Evolutionary conservation across 2,888 invertebrate species (phyloP), one percentile per base, ranked within the genome.

Genomic region (Mystacides longicornis): DNA sequence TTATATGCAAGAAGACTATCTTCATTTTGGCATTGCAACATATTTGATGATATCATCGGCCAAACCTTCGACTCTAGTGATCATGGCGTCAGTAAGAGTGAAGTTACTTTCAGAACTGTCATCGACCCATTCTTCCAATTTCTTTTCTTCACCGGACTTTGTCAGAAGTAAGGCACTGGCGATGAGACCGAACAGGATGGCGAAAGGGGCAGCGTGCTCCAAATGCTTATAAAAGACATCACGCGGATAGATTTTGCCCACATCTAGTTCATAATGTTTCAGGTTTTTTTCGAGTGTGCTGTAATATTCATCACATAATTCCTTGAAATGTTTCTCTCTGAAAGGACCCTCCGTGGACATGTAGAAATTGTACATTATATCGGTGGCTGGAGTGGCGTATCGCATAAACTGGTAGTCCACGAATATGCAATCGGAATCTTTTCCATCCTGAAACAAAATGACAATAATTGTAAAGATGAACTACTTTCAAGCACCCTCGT

Each of bases 391-490:
- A n/a, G 60, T 55, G 9, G 60, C 52, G 7, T 27, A 23, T 16
- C 51, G 33, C 4, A 50, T 7, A 1, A 54, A 14, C 23, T 60
- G 60, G 55, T 55, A 60, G 27, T 60, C 60, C n/a, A 60, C 23
- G 3, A 55, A 37, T 11, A 50, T 14, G 2, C 46, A 31, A 7
- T 59, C 59, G 16, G 14, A 37, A 9, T 49, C 46, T 11, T 37
- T 48, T 5, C 48, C 18, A 19, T 45, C 48, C 59, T 60, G 19
- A 48, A 59, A 59, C 27, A 27, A 53, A 19, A 20, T 20, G 20
- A 5, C n/a, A 16, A 20, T 20, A 46, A 43, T 43, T 43, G 16
- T 18, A 11, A 16, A 31, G n/a, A n/a, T n/a, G n/a, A n/a, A n/a
- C n/a, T n/a, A n/a, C n/a, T n/a, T n/a, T n/a, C n/a, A n/a, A n/a